These are phyloP conservation scores for Neodiprion fabricii DNA, from an alignment of 1,140 invertebrate species.

Conservation along the genomic window DNA sequence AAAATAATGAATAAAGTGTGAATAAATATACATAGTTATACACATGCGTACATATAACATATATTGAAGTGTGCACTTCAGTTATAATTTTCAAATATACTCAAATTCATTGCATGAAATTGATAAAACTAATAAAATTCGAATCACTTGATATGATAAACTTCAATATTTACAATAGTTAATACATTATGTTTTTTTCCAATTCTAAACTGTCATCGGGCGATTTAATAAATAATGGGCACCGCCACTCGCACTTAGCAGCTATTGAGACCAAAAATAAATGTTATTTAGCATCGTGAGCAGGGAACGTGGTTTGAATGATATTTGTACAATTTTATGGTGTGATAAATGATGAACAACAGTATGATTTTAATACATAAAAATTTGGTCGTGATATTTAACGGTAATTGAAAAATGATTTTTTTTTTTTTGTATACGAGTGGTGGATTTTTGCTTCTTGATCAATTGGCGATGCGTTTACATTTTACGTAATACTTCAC, in stretches of 20 bases:
- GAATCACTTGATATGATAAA: not conserved
- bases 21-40: not conserved
- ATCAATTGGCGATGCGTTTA: not conserved
- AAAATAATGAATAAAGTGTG: not conserved
- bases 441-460: not conserved
- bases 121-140: not conserved
- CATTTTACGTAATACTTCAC: not conserved
- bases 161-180: conserved; percentile 3
- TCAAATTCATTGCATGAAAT: not conserved
- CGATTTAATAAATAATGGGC: not conserved
- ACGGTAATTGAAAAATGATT: not conserved
- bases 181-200: not conserved
- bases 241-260: not conserved
- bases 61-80: not conserved
- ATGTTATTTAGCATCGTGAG: no score
- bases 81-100: not conserved
- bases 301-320: no score
- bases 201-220: not conserved
- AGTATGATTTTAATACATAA: no score
- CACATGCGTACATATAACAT: not conserved
- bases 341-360: not conserved
- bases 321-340: not conserved
- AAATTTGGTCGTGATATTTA: no score
- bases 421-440: not conserved
- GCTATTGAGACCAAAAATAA: no score